Percentiles rank a stretch among this genome's conserved stretches.
These are phyloP conservation scores for Seira musarum DNA, from an alignment of 2,888 invertebrate genomes.

Conservation along the genomic window DNA sequence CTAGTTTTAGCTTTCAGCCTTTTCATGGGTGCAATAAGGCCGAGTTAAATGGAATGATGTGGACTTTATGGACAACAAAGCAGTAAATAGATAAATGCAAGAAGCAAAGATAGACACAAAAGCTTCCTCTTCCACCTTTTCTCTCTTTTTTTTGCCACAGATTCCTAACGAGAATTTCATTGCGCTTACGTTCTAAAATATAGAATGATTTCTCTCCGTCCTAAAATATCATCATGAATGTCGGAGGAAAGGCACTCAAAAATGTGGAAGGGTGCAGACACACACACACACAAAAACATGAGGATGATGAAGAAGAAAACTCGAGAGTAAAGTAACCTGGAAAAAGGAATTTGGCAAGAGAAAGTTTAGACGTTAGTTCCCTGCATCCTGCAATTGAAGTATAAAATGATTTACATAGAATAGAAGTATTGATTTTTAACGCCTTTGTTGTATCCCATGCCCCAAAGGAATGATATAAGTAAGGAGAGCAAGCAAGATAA, in stretches of 20 bases:
- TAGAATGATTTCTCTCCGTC: not conserved
- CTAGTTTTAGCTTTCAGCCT: too few species aligned
- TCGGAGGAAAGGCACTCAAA: too few species aligned
- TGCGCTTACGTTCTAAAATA: not conserved
- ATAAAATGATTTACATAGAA: constrained; percentile 53
- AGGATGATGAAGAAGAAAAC: not conserved
- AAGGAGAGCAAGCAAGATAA: not conserved
- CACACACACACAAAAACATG: constrained; percentile 16
- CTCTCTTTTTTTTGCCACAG: too few species aligned
- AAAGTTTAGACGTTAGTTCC: constrained; percentile 16
- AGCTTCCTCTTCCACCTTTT: too few species aligned
- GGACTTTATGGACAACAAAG: too few species aligned
- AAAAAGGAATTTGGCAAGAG: constrained; percentile 13
- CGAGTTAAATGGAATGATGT: too few species aligned
- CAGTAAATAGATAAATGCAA: too few species aligned
- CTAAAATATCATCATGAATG: too few species aligned
- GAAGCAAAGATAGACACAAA: too few species aligned
- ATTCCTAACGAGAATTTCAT: constrained; percentile 9
- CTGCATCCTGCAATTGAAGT: constrained; percentile 44
- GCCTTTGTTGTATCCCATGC: constrained; percentile 34
- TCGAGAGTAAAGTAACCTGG: constrained; percentile 32
- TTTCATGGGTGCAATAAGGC: too few species aligned
- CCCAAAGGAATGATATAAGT: constrained; percentile 24
- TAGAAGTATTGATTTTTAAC: constrained; percentile 45
- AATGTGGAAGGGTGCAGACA: too few species aligned